Evolutionary conservation across 2,797 vertebrate genomes (phyloP).

Genomic region (Ctenopoma kingsleyae): DNA sequence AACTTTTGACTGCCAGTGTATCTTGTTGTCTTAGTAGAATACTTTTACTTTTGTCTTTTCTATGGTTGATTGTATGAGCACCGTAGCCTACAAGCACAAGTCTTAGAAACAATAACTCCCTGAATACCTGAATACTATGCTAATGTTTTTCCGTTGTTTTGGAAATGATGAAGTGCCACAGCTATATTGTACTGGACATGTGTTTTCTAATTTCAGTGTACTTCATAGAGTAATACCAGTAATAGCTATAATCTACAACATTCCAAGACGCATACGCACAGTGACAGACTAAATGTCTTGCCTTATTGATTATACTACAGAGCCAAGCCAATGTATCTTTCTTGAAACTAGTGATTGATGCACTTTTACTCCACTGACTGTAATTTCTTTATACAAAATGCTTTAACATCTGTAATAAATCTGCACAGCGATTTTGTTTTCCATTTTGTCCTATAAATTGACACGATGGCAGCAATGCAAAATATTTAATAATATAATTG

Average conservation of each 20-base stretch:
- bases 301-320: constrained; percentile 37
- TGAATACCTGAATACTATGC: too few species aligned
- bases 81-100: too few species aligned
- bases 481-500: constrained; percentile 11
- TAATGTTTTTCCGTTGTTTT: neutral
- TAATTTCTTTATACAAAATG: constrained; percentile 8
- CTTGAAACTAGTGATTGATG: constrained; percentile 46
- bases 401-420: constrained; percentile 15
- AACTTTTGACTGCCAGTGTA: too few species aligned
- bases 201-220: too few species aligned
- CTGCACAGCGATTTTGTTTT: neutral
- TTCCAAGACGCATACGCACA: constrained; percentile 28
- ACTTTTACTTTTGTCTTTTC: too few species aligned
- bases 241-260: constrained; percentile 19
- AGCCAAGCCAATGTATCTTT: constrained; percentile 54
- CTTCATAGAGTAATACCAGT: neutral
- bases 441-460: neutral
- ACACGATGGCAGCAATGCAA: constrained; percentile 5
- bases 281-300: constrained; percentile 11
- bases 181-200: neutral
- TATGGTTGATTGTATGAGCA: too few species aligned
- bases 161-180: constrained; percentile 6
- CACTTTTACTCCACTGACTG: constrained; percentile 24
- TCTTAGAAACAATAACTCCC: too few species aligned
- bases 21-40: too few species aligned